Conservation (phyloP, 1,140 invertebrate genomes). For the Cotesia glomerata region DNA sequence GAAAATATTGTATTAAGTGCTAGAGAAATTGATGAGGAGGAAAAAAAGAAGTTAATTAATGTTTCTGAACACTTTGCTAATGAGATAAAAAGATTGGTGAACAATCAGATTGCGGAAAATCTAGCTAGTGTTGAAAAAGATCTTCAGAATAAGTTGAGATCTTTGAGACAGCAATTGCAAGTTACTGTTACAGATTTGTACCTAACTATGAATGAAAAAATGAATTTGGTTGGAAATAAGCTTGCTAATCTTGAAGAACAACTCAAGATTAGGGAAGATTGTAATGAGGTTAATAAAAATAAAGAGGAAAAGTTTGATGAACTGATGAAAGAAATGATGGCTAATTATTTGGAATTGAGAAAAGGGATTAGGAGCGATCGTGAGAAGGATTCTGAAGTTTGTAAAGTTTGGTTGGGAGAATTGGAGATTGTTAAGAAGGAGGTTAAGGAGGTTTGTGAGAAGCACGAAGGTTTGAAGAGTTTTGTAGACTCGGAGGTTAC, state of each 20-base stretch:
- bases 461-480: too few species aligned
- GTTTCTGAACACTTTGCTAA: not conserved
- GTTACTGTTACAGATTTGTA: not conserved
- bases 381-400: not conserved
- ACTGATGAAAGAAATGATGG: not conserved
- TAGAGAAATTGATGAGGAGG: not conserved
- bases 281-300: not conserved
- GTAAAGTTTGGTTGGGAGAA: not conserved
- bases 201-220: not conserved
- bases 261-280: not conserved
- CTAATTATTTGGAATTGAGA: not conserved
- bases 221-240: not conserved
- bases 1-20: not conserved
- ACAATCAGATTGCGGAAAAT: not conserved
- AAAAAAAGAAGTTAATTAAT: not conserved
- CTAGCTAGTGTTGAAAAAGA: not conserved
- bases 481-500: too few species aligned
- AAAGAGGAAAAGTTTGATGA: not conserved
- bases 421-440: not conserved
- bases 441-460: not conserved
- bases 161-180: not conserved
- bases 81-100: not conserved
- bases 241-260: not conserved
- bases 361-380: not conserved
- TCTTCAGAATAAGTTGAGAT: not conserved